phyloP scores from a whole-genome alignment of 2,888 invertebrate genomes.

The Craniophora ligustri region DNA sequence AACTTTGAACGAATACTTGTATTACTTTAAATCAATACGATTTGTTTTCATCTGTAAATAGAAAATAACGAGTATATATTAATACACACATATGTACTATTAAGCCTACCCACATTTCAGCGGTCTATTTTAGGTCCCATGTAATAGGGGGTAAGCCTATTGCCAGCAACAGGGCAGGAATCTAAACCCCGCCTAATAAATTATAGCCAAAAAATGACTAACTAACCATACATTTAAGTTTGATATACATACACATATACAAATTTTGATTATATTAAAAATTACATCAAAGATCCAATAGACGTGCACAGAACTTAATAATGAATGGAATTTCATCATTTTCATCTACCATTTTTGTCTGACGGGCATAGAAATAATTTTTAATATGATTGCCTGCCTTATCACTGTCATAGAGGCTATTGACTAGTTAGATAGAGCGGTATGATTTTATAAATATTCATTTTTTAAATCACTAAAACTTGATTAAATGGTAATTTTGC shows the following conservation, averaged over 20 bases:
- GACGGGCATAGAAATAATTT: slow-evolving; percentile 17
- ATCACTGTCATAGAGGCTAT: slow-evolving; percentile 3
- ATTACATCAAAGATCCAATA: slow-evolving; percentile 7
- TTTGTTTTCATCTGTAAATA: background rate
- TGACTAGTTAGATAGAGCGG: slow-evolving; percentile 6
- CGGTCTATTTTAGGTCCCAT: too few relatives aligned
- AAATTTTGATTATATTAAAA: slow-evolving; percentile 7
- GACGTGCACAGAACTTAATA: slow-evolving; percentile 5
- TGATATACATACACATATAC: too few relatives aligned
- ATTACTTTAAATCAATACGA: slow-evolving; percentile 32
- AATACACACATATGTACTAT: too few relatives aligned
- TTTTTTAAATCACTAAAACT: too few relatives aligned
- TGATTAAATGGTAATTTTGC: too few relatives aligned
- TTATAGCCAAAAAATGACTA: too few relatives aligned
- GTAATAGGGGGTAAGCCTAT: too few relatives aligned
- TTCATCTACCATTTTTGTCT: slow-evolving; percentile 12
- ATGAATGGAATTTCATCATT: slow-evolving; percentile 28
- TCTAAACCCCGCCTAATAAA: too few relatives aligned
- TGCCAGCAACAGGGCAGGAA: too few relatives aligned
- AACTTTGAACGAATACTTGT: slow-evolving; percentile 51
- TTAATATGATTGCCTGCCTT: background rate
- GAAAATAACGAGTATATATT: background rate
- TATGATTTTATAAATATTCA: too few relatives aligned
- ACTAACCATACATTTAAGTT: too few relatives aligned
- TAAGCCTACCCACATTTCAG: too few relatives aligned